Conservation (phyloP, 2,888 invertebrate genomes). For the Diaprepes abbreviatus region DNA sequence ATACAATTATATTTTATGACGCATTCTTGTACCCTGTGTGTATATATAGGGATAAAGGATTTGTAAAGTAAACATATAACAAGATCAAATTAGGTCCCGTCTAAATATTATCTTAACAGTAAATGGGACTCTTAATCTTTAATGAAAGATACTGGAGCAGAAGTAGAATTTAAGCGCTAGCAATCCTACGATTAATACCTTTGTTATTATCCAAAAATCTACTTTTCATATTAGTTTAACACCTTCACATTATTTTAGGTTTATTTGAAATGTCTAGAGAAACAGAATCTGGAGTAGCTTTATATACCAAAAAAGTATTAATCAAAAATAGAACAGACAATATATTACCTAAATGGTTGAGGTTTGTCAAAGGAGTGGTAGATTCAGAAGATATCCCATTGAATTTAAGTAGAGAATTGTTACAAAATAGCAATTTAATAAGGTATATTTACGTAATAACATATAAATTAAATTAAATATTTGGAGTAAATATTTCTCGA, state of each 20-base stretch:
- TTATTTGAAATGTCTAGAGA: conserved; percentile 92
- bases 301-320: conserved; percentile 93
- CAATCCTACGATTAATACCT: too few relatives aligned
- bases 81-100: too few relatives aligned
- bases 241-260: conserved; percentile 68
- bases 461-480: too few relatives aligned
- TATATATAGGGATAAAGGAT: too few relatives aligned
- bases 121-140: too few relatives aligned
- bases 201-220: not conserved
- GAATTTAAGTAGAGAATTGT: conserved; percentile 94
- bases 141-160: too few relatives aligned
- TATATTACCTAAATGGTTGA: conserved; percentile 93
- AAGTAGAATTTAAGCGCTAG: too few relatives aligned
- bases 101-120: too few relatives aligned
- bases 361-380: conserved; percentile 97
- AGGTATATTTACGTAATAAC: conserved; percentile 74
- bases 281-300: conserved; percentile 85
- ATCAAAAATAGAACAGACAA: conserved; percentile 93
- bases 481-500: too few relatives aligned
- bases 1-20: too few relatives aligned
- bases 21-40: too few relatives aligned
- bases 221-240: not conserved
- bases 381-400: conserved; percentile 99
- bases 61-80: too few relatives aligned
- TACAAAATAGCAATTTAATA: conserved; percentile 94